phyloP scores from a whole-genome alignment of 2,113 vertebrate species.

The Willisornis vidua region DNA sequence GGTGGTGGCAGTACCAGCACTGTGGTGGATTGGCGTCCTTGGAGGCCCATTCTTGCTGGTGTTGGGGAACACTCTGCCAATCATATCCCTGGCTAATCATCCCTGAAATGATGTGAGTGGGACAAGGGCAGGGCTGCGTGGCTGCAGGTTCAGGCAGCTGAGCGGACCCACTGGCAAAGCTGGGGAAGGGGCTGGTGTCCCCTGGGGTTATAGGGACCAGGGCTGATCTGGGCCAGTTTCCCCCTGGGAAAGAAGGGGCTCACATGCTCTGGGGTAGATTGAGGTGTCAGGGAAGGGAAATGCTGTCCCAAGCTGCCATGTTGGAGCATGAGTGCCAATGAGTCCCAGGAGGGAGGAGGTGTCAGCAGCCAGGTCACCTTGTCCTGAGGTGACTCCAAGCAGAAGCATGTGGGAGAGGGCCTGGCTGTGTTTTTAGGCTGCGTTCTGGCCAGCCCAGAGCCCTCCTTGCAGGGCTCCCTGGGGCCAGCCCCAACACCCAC shows the following conservation, averaged over 20 bases:
- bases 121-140: neutral
- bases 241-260: neutral
- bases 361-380: neutral
- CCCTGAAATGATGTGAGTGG: neutral
- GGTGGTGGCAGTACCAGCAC: accelerated
- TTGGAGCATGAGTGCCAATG: neutral
- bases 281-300: neutral
- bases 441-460: neutral
- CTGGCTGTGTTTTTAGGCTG: neutral
- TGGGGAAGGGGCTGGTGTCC: neutral
- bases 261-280: accelerated
- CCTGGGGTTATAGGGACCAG: accelerated
- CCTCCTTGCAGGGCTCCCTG: neutral
- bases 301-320: neutral
- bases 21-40: accelerated
- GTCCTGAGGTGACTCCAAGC: neutral
- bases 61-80: neutral
- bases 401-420: neutral
- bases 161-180: neutral
- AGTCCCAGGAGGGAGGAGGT: neutral
- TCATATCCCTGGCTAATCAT: neutral
- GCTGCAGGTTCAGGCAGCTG: neutral
- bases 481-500: neutral
- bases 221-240: neutral
- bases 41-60: neutral